These are phyloP conservation scores for Actenoides lindsayi DNA, from an alignment of 2,113 vertebrate genomes.

Conservation along the genomic window DNA sequence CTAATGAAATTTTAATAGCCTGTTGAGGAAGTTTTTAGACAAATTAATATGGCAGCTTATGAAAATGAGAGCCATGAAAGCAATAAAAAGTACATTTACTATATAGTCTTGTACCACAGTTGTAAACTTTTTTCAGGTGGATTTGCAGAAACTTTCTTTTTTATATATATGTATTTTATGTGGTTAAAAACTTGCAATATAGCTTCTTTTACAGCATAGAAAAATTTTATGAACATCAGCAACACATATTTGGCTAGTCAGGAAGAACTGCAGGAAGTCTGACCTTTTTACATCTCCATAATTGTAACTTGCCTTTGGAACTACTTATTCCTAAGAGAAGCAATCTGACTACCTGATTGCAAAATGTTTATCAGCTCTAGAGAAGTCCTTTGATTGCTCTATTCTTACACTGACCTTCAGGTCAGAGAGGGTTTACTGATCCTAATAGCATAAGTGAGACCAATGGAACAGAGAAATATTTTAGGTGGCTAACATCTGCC, in stretches of 20 bases:
- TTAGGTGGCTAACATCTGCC: neutral
- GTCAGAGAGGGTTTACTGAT: constrained; percentile 38
- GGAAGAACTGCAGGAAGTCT: neutral
- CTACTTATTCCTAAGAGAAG: neutral
- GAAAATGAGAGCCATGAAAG: neutral
- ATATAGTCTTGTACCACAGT: neutral
- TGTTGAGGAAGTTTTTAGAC: neutral
- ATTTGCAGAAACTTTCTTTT: neutral
- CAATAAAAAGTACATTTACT: neutral
- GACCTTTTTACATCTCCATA: constrained; percentile 8
- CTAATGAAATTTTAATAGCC: neutral
- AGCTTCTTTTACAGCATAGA: neutral
- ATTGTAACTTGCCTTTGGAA: neutral
- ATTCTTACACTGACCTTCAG: neutral
- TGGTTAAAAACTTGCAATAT: neutral
- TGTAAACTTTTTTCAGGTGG: neutral
- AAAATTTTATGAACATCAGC: neutral
- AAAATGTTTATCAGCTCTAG: neutral
- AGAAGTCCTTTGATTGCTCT: neutral
- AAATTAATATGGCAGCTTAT: neutral
- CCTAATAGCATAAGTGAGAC: neutral
- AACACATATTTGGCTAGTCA: neutral
- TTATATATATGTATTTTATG: neutral
- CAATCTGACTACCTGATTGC: neutral
- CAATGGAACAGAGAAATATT: constrained; percentile 26